A percentile compares a stretch with the other conserved stretches of the same genome.
These are phyloP conservation scores for Falcaria lacertinaria DNA, from an alignment of 2,888 invertebrate species.

Conservation along the genomic window DNA sequence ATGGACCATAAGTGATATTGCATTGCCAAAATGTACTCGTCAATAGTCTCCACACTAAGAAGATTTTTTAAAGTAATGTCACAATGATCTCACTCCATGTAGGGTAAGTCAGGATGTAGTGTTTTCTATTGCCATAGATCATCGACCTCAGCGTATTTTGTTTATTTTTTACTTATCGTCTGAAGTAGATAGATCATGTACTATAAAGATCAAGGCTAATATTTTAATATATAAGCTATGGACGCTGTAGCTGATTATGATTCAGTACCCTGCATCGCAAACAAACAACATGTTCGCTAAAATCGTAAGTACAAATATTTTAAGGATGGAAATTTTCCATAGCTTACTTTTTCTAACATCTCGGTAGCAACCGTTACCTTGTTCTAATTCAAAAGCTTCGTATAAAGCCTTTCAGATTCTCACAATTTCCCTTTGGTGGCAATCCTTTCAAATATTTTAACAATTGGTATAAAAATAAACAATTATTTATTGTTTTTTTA, in stretches of 20 bases:
- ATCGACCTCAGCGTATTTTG: constrained; percentile 35
- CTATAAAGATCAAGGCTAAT: constrained; percentile 54
- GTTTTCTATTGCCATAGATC: constrained; percentile 36
- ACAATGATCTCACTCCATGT: constrained; percentile 20
- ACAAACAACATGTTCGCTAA: constrained; percentile 57
- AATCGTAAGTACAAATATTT: constrained; percentile 40
- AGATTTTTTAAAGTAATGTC: background rate
- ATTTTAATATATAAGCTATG: constrained; percentile 47
- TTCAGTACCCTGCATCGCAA: constrained; percentile 44
- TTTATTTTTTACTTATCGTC: constrained; percentile 37
- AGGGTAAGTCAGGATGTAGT: constrained; percentile 39
- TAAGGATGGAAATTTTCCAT: background rate
- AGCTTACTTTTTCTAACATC: background rate
- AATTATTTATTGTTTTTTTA: too few relatives aligned
- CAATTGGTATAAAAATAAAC: too few relatives aligned
- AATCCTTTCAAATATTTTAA: too few relatives aligned
- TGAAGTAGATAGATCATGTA: constrained; percentile 34
- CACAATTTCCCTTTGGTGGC: too few relatives aligned
- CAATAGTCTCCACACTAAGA: background rate
- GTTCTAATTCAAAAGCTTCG: too few relatives aligned
- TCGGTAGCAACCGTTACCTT: too few relatives aligned
- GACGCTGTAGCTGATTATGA: constrained; percentile 29
- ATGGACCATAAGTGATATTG: constrained; percentile 14
- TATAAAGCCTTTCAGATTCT: too few relatives aligned
- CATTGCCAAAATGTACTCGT: background rate